Conservation (phyloP, 2,797 vertebrate species). For the Ara ararauna region DNA sequence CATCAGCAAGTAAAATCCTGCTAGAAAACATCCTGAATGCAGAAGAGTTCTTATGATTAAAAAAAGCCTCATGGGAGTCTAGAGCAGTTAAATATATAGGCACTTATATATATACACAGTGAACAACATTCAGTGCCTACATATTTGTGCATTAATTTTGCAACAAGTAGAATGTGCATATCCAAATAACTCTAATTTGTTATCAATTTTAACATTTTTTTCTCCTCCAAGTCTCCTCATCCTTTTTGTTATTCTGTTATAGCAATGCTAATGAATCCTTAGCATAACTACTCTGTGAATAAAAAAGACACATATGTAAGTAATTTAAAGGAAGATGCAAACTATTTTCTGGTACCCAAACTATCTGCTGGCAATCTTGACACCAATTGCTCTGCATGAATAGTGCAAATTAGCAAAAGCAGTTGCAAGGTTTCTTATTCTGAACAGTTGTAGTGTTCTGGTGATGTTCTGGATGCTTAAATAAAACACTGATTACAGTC, state of each 20-base stretch:
- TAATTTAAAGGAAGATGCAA: background rate
- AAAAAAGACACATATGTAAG: background rate
- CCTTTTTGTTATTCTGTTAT: background rate
- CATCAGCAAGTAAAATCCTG: background rate
- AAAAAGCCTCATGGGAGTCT: background rate
- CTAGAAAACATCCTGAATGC: background rate
- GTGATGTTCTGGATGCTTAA: background rate
- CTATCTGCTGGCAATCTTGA: background rate
- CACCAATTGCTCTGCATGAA: background rate
- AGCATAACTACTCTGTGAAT: background rate
- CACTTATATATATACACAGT: background rate
- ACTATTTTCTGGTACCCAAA: background rate
- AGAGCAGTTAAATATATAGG: background rate
- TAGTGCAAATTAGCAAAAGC: slow-evolving; percentile 7
- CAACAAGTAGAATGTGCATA: background rate
- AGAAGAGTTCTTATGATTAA: background rate
- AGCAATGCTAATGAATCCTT: background rate
- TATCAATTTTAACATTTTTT: background rate
- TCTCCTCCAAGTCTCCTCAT: background rate
- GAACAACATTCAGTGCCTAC: background rate
- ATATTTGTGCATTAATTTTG: background rate
- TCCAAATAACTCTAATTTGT: background rate
- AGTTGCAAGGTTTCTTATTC: slow-evolving; percentile 23
- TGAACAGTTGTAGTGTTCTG: background rate
- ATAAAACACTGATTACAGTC: background rate